These are phyloP conservation scores for Platynereis dumerilii DNA, from an alignment of 2,888 invertebrate genomes.

Conservation along the genomic window DNA sequence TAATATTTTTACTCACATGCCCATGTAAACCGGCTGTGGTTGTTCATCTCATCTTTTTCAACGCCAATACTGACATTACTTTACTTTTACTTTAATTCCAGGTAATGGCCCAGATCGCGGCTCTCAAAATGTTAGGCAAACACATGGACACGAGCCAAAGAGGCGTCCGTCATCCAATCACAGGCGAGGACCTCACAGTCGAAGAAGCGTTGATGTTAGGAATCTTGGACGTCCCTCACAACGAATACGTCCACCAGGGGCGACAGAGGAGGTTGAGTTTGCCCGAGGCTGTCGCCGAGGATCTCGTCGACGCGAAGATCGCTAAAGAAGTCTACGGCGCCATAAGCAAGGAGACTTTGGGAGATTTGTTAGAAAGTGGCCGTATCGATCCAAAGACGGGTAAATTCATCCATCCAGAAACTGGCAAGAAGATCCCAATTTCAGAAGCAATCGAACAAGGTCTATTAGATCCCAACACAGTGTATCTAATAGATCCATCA, in stretches of 20 bases:
- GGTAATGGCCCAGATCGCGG: conserved; percentile 41
- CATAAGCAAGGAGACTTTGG: conserved; percentile 61
- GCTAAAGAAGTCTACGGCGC: conserved; percentile 47
- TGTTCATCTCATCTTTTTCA: no score
- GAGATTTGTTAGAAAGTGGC: conserved; percentile 57
- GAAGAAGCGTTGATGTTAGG: conserved; percentile 58
- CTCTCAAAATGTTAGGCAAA: conserved; percentile 43
- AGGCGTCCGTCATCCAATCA: conserved; percentile 75
- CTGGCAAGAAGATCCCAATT: conserved; percentile 68
- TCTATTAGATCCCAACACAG: conserved; percentile 47
- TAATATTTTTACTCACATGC: no score
- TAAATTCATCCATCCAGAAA: conserved; percentile 59
- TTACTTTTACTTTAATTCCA: no score
- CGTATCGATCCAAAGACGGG: conserved; percentile 64
- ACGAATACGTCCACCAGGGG: conserved; percentile 23
- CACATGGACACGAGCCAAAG: conserved; percentile 37
- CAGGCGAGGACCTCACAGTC: conserved; percentile 73
- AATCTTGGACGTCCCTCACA: conserved; percentile 41
- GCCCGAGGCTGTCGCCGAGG: conserved; percentile 45
- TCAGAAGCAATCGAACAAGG: conserved; percentile 77
- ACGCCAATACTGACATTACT: no score
- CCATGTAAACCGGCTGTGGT: no score
- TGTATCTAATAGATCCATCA: conserved; percentile 56
- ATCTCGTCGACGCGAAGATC: conserved; percentile 24
- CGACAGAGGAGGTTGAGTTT: conserved; percentile 40